These are phyloP conservation scores for Philaenus spumarius DNA, from an alignment of 1,140 invertebrate species.

Conservation along the genomic window DNA sequence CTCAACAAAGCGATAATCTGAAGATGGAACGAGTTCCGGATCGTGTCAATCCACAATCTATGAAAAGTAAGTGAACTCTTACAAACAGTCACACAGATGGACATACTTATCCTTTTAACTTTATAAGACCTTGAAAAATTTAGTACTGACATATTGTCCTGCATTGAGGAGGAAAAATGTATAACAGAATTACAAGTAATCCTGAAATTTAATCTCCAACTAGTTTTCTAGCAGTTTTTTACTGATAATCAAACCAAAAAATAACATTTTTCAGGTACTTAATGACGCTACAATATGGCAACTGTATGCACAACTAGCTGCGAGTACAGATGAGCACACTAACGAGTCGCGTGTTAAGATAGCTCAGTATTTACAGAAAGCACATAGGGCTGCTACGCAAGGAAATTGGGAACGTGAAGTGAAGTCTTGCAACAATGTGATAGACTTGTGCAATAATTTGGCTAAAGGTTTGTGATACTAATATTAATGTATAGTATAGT, in stretches of 20 bases:
- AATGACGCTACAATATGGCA: slow-evolving; percentile 70
- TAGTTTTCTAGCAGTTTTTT: slow-evolving; percentile 1
- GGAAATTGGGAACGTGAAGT: slow-evolving; percentile 50
- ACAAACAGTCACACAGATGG: no score
- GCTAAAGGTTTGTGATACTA: slow-evolving; percentile 31
- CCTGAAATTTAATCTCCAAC: background rate
- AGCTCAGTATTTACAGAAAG: slow-evolving; percentile 50
- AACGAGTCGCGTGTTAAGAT: slow-evolving; percentile 53
- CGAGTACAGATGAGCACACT: slow-evolving; percentile 43
- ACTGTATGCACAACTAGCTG: slow-evolving; percentile 65
- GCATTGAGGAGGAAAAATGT: background rate
- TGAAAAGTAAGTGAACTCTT: no score
- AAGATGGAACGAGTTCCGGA: no score
- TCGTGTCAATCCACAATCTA: no score
- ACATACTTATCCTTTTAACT: no score
- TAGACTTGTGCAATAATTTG: slow-evolving; percentile 43
- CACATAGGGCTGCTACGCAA: slow-evolving; percentile 41
- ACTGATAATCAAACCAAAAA: slow-evolving; percentile 4
- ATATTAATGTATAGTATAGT: background rate
- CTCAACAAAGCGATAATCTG: no score
- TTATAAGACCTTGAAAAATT: background rate
- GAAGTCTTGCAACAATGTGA: slow-evolving; percentile 40
- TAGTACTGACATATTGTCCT: no score
- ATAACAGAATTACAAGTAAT: slow-evolving; percentile 1
- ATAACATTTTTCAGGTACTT: slow-evolving; percentile 37